Conservation (phyloP, 1,140 invertebrate species). For the Drosophila albomicans region DNA sequence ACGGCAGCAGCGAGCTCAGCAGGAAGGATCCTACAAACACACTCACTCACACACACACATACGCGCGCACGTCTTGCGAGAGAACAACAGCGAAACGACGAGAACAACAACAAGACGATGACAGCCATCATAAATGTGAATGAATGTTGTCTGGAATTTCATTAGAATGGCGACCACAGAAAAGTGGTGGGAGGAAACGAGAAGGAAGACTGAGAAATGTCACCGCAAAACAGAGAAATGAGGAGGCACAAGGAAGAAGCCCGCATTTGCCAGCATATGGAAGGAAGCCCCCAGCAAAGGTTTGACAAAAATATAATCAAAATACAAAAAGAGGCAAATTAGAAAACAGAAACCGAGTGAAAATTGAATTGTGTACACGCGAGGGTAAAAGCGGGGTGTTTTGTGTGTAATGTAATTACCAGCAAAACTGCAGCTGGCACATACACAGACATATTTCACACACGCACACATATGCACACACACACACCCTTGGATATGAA, state of each 20-base stretch:
- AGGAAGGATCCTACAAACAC: slow-evolving; percentile 10
- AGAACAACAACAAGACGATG: slow-evolving; percentile 18
- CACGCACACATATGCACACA: background rate
- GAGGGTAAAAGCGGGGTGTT: slow-evolving; percentile 1
- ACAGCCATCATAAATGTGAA: slow-evolving; percentile 35
- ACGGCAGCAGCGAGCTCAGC: slow-evolving; percentile 34
- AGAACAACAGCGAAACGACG: background rate
- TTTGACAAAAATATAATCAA: slow-evolving; percentile 12
- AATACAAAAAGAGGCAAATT: slow-evolving; percentile 1
- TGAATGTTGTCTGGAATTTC: slow-evolving; percentile 42
- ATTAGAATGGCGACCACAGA: slow-evolving; percentile 23
- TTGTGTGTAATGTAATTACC: background rate
- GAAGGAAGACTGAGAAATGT: slow-evolving; percentile 7
- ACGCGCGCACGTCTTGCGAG: background rate
- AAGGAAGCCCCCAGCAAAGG: slow-evolving; percentile 29
- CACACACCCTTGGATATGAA: slow-evolving; percentile 29
- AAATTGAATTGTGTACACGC: slow-evolving; percentile 6
- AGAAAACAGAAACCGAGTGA: slow-evolving; percentile 3
- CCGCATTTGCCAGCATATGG: slow-evolving; percentile 50
- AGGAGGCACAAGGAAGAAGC: background rate
- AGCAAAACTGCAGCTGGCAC: slow-evolving; percentile 5
- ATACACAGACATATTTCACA: background rate
- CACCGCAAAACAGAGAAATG: too few relatives aligned
- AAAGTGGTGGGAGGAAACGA: slow-evolving; percentile 13
- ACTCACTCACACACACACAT: slow-evolving; percentile 3